Evolutionary conservation across 2,888 invertebrate genomes (phyloP).

Genomic region (Tenthredo scrophulariae): DNA sequence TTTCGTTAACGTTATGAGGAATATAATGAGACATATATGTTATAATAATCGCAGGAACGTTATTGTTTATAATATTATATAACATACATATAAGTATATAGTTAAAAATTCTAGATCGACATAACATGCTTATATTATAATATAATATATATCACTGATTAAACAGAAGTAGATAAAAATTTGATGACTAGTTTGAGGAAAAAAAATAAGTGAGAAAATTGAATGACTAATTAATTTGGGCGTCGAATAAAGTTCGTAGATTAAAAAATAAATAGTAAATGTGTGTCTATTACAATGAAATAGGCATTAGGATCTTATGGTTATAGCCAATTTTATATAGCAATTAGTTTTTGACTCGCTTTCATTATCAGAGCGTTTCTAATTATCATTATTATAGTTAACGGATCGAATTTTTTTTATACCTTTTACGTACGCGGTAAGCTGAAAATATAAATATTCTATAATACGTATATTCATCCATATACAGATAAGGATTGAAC

Average conservation of each 20-base stretch:
- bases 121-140: neutral
- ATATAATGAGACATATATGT: neutral
- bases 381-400: neutral
- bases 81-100: neutral
- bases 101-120: neutral
- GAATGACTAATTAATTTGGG: neutral
- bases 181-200: neutral
- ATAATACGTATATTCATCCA: neutral
- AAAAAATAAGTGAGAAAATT: neutral
- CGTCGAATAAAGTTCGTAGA: neutral
- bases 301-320: neutral
- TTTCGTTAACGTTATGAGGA: neutral
- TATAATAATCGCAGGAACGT: neutral
- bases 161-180: neutral
- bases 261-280: neutral
- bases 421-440: neutral
- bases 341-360: neutral
- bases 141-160: neutral
- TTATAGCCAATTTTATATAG: neutral
- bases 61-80: neutral
- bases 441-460: neutral
- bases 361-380: neutral
- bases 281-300: neutral
- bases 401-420: neutral
- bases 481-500: neutral